Base-by-base conservation (phyloP, 2,888 invertebrate species). In the Cordilura impudica region DNA sequence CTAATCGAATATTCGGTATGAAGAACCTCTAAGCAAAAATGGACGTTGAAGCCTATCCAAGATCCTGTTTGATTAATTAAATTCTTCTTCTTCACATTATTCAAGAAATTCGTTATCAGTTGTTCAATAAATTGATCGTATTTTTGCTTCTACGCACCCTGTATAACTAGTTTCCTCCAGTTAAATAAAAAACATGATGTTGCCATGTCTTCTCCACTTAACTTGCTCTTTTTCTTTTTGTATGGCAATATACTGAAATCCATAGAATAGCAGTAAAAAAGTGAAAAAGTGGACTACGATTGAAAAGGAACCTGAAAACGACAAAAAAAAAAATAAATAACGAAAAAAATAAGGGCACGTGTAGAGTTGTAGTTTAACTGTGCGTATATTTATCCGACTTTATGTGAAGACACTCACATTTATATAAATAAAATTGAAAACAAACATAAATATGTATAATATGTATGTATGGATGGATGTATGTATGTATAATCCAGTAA, bases 281-380 rank as follows among this genome's bases (percentile, higher is more conserved):
- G 65, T 54, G 63, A 61, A 77, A 77, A 76, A 77, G 60, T 70
- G 69, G 65, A 81, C 72, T 76, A 69, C 56, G 63, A 66, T 60
- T 65, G 10, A 66, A 71, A 71, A 77, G 74, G 72, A 82, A 82
- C 75, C 70, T 73, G 49, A 81, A 81, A 81, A 79, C 49, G 72
- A 81, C n/a, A 67, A 58, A 49, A 51, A 21, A 19, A 63, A 73
- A 60, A 74, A 49, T 66, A 58, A 26, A 47, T 8, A 54, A 53
- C 7, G 16, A 45, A 71, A 58, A 73, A 87, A 87, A 84, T 83
- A 86, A 86, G 83, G 86, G 87, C 86, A 87, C 86, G 87, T 87
- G 86, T 86, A 83, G 83, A 82, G 63, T 75, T 69, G 73, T 69
- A 69, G 61, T 79, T 74, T 74, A 71, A 74, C 70, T 79, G 75